Base-by-base conservation (phyloP, 2,888 invertebrate species). In the Xestoiulus laeticollis region DNA sequence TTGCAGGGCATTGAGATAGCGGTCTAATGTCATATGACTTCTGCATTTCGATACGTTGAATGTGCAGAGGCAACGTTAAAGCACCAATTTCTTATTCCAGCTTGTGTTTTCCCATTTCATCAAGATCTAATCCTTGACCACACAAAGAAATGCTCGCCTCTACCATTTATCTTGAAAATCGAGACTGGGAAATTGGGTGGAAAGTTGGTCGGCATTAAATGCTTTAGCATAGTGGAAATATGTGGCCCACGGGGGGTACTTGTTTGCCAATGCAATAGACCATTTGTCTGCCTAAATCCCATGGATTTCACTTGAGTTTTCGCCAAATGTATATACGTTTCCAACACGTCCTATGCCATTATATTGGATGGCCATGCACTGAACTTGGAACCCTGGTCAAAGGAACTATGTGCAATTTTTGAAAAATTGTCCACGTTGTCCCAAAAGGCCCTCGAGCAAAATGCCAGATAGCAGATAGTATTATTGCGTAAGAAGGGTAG, bases 211-310 rank as follows among this genome's bases (percentile, higher is more conserved):
- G 59, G 68, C 68, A 68, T 68, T 68, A 68, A 68, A 68, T 68
- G 68, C 68, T 68, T 68, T 68, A 68, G 68, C 68, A 68, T 68
- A 68, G 68, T 68, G 68, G 68, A 68, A 68, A 68, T 26, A 68
- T 68, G 68, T 68, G 68, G 68, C 68, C 68, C 68, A 26, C 68
- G 8, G 68, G 68, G 68, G 68, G 26, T 68, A 68, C 68, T 68
- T 68, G 68, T 68, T 68, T 68, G 68, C 68, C 68, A 26, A 68
- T 68, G 84, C 84, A 38, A 38, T 84, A 19, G 84, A 38, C 84
- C 84, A 84, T 84, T 84, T 84, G 84, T 84, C 84, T 84, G 16
- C 38, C 33, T 43, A 84, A 84, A 84, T 84, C 84, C 84, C 43
- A 33, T 84, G 43, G 84, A 84, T 84, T 84, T 84, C 33, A 84